Percentiles rank a stretch among this genome's conserved stretches.
Conservation (phyloP, 2,888 invertebrate species). For the Dermolepida albohirtum region DNA sequence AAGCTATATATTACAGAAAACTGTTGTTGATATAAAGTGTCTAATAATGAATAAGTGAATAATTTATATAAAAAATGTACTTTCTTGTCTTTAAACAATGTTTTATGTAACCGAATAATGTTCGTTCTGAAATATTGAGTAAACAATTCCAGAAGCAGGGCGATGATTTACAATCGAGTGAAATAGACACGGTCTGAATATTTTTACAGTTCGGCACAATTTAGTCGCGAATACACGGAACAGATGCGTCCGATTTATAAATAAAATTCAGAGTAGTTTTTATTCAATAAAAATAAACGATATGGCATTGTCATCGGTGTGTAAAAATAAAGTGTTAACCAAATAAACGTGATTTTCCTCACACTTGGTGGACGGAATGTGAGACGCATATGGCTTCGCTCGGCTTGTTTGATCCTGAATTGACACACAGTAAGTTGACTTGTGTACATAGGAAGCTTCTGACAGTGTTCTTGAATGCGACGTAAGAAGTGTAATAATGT, state of each 20-base stretch:
- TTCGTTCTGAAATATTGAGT: slow-evolving; percentile 29
- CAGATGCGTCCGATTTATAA: slow-evolving; percentile 32
- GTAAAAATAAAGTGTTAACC: slow-evolving; percentile 54
- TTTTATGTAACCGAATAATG: slow-evolving; percentile 31
- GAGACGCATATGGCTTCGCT: slow-evolving; percentile 47
- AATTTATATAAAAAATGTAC: slow-evolving; percentile 1
- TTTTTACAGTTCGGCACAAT: slow-evolving; percentile 30
- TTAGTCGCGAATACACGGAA: slow-evolving; percentile 33
- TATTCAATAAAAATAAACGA: slow-evolving; percentile 42
- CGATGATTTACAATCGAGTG: slow-evolving; percentile 23
- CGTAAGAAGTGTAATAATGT: slow-evolving; percentile 21
- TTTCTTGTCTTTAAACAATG: slow-evolving; percentile 10
- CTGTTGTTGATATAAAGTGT: no score
- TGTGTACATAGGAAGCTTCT: slow-evolving; percentile 32
- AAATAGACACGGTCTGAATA: slow-evolving; percentile 21
- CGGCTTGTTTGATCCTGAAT: slow-evolving; percentile 55
- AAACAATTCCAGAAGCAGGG: slow-evolving; percentile 16
- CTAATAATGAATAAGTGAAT: no score
- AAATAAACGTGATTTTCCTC: slow-evolving; percentile 56
- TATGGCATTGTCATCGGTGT: slow-evolving; percentile 49
- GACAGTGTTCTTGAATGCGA: slow-evolving; percentile 13
- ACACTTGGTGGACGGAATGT: slow-evolving; percentile 54
- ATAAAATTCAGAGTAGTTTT: slow-evolving; percentile 33
- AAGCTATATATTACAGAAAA: no score
- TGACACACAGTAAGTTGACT: slow-evolving; percentile 49